Base-by-base conservation (phyloP, 2,888 invertebrate genomes). In the Tuta absoluta region DNA sequence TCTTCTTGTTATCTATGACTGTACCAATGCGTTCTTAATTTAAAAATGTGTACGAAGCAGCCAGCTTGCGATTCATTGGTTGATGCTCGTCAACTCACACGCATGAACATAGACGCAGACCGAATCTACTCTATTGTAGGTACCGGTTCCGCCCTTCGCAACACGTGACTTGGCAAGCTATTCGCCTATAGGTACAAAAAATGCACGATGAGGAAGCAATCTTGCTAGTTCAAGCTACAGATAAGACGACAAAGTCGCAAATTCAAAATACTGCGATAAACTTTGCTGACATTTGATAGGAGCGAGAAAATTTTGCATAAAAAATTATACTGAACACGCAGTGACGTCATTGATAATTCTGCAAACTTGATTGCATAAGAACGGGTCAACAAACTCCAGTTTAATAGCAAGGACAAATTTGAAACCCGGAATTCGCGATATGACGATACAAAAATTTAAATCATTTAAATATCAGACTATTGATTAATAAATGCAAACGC, bases 41-140 rank as follows among this genome's bases (percentile, higher is more conserved):
- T 64, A 63, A 62, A 67, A 67, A 64, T 66, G 64, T 62, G 60
- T 57, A 51, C 67, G 57, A 37, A 58, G 59, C 62, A 63, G 59
- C 64, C 24, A 60, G 64, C 63, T 65, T 61, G 67, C 61, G 21
- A 62, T 19, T 60, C 51, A 68, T 68, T 67, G 68, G 67, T 38
- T 45, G 41, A 7, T 59, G 51, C 45, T 58, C 62, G 59, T 67
- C 62, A 49, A n/a, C 45, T 57, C 41, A 64, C 62, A 10, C 24
- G 56, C 17, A 33, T 17, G 17, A 56, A 56, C 41, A 41, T 41
- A 41, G 59, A 41, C 59, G 59, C 59, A 41, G 38, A 21, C 41
- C 24, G 45, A 19, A 62, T 21, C 21, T 17, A 17, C 51, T 33
- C n/a, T 62, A 56, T 56, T 23, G 17, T 14, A 53, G 53, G n/a